phyloP scores from a whole-genome alignment of 2,797 vertebrate genomes.

The Sebastes nivosus region DNA sequence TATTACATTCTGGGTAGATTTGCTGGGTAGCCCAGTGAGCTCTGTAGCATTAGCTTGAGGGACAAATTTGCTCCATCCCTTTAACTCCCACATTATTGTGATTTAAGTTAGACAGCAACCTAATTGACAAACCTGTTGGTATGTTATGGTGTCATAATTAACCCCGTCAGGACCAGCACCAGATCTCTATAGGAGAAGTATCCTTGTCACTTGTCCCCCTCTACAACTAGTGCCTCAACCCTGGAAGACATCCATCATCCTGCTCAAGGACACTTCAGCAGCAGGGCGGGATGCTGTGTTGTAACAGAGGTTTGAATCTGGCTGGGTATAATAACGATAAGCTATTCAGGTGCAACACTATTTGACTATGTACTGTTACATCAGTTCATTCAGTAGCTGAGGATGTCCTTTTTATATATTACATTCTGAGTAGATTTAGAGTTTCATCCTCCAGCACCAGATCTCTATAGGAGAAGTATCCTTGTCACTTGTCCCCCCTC shows the following conservation, averaged over 20 bases:
- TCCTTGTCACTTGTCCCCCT: background rate
- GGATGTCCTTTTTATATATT: background rate
- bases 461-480: background rate
- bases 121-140: conserved; percentile 34
- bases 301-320: background rate
- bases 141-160: background rate
- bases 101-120: background rate
- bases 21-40: conserved; percentile 38
- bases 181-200: background rate
- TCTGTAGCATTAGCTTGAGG: conserved; percentile 50
- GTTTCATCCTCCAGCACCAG: background rate
- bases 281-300: conserved; percentile 18
- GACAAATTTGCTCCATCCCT: conserved; percentile 3
- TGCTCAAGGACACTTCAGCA: conserved; percentile 68
- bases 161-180: background rate
- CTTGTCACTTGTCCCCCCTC: background rate
- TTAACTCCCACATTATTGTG: background rate
- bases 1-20: background rate
- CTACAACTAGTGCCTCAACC: conserved; percentile 1
- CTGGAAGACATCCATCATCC: conserved; percentile 19
- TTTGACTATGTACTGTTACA: too few relatives aligned
- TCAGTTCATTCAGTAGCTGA: background rate
- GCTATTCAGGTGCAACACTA: too few relatives aligned
- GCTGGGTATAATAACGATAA: conserved; percentile 1
- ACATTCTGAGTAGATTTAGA: background rate